Evolutionary conservation across 2,888 invertebrate species (phyloP), one percentile per base, ranked within the genome.

Genomic region (Tridacna gigas): DNA sequence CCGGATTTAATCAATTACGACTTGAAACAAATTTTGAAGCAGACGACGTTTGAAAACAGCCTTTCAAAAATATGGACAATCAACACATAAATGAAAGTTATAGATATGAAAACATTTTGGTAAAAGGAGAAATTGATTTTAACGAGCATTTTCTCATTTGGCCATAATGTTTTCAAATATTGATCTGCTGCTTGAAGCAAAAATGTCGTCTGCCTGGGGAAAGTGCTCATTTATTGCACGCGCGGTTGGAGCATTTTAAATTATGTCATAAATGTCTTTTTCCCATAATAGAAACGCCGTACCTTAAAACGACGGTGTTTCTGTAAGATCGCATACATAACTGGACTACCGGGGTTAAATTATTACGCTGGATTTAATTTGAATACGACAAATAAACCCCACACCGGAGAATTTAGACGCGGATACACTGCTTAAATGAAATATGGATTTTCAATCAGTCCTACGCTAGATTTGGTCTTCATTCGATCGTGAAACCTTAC

Each of bases 401-500:
- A 25, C 25, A 63, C 63, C 63, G 63, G 63, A 20, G 56, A 20
- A 56, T 56, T 56, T 56, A 56, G 56, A 56, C 56, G 63, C 1
- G 25, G 13, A 25, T 63, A 63, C 63, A 63, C 26, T 25, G 74
- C 15, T 47, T 20, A 66, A 47, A 61, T 73, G 25, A 48, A 28
- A 66, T 80, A 84, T 80, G 78, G 84, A 80, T 84, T 84, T 84
- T 84, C 80, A 60, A 84, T 80, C 77, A 84, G 69, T 37, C 15
- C 61, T 48, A 45, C 78, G 84, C 69, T 60, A 65, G 78, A 81
- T 71, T 77, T 65, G 63, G 20, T 48, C 25, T 65, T 20, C 67
- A 61, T 45, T 77, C 71, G 37, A 15, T 61, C 79, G 78, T 78
- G 60, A 80, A 80, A 84, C 75, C n/a, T 28, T 22, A 25, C 66